Conservation (phyloP, 1,140 invertebrate species). For the Adoxophyes honmai region DNA sequence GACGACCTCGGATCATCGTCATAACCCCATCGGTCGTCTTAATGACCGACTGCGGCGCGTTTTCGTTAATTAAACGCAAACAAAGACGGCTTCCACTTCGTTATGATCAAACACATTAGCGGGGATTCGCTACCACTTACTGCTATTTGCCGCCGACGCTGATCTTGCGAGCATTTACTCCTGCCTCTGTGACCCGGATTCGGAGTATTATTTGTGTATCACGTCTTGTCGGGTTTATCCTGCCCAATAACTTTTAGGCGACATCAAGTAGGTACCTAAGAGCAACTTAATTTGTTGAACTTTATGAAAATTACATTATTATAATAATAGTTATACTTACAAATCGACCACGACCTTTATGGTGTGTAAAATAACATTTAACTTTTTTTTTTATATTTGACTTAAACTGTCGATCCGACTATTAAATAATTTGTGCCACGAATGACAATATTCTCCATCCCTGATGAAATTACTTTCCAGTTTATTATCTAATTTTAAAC, state of each 20-base stretch:
- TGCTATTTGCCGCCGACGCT: slow-evolving; percentile 4
- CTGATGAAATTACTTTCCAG: too few relatives aligned
- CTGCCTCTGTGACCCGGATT: neutral
- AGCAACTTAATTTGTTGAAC: too few relatives aligned
- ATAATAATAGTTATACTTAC: too few relatives aligned
- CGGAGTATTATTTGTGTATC: neutral
- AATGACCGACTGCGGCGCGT: slow-evolving; percentile 31
- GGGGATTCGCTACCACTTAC: slow-evolving; percentile 26
- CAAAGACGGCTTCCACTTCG: slow-evolving; percentile 36
- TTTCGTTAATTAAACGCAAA: slow-evolving; percentile 45
- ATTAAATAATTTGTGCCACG: too few relatives aligned
- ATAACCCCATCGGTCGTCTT: slow-evolving; percentile 32
- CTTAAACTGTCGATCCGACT: too few relatives aligned
- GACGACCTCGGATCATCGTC: neutral
- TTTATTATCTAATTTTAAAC: too few relatives aligned
- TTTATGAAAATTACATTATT: too few relatives aligned
- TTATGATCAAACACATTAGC: slow-evolving; percentile 42
- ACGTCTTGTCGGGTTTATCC: neutral
- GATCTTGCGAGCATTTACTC: slow-evolving; percentile 7
- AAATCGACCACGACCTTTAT: too few relatives aligned
- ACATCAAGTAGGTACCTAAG: neutral
- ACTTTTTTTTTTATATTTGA: too few relatives aligned
- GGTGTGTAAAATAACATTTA: too few relatives aligned
- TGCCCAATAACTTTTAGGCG: neutral
- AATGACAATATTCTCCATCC: too few relatives aligned